phyloP scores from a whole-genome alignment of 92 coral and sea anemone genomes.

The Parazoanthus atlanticus region DNA sequence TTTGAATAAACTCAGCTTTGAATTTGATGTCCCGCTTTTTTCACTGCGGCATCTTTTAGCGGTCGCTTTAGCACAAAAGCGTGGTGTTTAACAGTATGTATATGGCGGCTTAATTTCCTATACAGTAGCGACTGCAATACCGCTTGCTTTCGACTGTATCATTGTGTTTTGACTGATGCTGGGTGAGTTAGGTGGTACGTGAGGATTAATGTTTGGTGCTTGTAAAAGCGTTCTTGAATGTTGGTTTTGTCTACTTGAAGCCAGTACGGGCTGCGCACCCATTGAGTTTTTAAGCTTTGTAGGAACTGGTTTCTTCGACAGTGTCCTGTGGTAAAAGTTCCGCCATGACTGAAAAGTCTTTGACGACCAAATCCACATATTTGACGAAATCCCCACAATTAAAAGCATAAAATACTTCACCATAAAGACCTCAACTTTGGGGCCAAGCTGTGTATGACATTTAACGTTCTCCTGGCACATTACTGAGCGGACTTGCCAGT shows the following conservation, averaged over 20 bases:
- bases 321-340: conserved; percentile 69
- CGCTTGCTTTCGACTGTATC: conserved; percentile 61
- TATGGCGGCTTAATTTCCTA: conserved; percentile 25
- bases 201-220: conserved; percentile 8
- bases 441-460: conserved; percentile 71
- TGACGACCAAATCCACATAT: conserved; percentile 98
- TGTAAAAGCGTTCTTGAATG: conserved; percentile 30
- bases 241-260: conserved; percentile 21
- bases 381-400: conserved; percentile 91
- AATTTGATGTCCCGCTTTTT: conserved; percentile 1
- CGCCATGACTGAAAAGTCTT: conserved; percentile 94
- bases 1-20: conserved; percentile 12
- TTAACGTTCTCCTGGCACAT: conserved; percentile 66
- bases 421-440: conserved; percentile 84
- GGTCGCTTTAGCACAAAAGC: conserved; percentile 1
- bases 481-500: conserved; percentile 72
- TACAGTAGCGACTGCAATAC: conserved; percentile 76
- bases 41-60: conserved; percentile 3
- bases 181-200: conserved; percentile 34
- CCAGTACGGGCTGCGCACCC: conserved; percentile 17
- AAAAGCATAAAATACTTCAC: conserved; percentile 95
- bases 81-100: neutral
- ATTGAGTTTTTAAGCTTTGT: conserved; percentile 34
- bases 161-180: conserved; percentile 40
- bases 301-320: conserved; percentile 50